These are phyloP conservation scores for Cisticola juncidis DNA, from an alignment of 2,113 vertebrate genomes.

Conservation along the genomic window DNA sequence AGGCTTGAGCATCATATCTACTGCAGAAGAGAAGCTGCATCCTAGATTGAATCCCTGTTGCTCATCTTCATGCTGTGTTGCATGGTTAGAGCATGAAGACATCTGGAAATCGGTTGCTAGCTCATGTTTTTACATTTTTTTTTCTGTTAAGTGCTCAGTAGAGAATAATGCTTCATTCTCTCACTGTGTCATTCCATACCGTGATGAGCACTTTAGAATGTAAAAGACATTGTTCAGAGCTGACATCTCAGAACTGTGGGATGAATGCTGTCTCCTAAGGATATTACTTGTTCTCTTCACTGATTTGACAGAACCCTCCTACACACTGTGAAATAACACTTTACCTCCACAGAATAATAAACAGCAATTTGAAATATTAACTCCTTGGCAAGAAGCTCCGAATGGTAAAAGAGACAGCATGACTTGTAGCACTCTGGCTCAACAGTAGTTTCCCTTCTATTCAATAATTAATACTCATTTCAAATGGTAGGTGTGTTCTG, in stretches of 20 bases:
- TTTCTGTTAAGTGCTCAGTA: background rate
- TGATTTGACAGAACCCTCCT: constrained; percentile 66
- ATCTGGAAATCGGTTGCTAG: constrained; percentile 5
- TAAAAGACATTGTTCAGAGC: constrained; percentile 61
- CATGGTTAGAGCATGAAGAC: background rate
- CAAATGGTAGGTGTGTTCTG: background rate
- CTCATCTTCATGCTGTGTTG: background rate
- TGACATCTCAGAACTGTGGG: constrained; percentile 59
- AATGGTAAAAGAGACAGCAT: background rate
- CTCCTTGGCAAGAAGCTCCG: background rate
- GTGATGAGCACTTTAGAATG: constrained; percentile 63
- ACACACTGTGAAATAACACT: constrained; percentile 57
- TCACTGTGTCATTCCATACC: constrained; percentile 31
- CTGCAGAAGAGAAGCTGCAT: background rate
- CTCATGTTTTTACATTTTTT: background rate
- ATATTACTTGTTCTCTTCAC: constrained; percentile 66
- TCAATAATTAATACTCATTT: background rate
- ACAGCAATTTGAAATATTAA: constrained; percentile 69
- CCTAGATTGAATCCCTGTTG: background rate
- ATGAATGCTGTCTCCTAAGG: constrained; percentile 63
- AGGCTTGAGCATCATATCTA: background rate
- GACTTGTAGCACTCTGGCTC: background rate
- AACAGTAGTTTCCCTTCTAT: background rate
- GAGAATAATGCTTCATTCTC: constrained; percentile 46
- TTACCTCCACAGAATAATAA: constrained; percentile 67